phyloP scores from a whole-genome alignment of 2,888 invertebrate genomes.

The Diaperis boleti region DNA sequence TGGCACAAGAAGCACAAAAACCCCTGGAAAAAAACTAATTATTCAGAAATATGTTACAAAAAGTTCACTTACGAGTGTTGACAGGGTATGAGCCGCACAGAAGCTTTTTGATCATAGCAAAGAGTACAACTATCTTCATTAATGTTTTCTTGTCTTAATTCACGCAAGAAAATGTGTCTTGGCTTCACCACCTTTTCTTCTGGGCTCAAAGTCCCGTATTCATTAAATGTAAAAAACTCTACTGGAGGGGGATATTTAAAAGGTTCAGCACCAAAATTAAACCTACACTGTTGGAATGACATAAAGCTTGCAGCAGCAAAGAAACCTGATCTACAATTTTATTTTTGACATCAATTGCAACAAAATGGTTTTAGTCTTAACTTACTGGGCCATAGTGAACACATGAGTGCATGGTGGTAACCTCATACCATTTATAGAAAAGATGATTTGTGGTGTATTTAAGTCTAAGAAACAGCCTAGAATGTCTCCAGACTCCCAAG shows the following conservation, averaged over 20 bases:
- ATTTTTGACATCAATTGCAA: no score
- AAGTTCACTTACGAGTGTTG: conserved; percentile 78
- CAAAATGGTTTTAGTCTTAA: conserved; percentile 25
- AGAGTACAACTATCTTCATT: conserved; percentile 88
- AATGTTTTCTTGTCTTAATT: conserved; percentile 79
- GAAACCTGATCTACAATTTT: conserved; percentile 78
- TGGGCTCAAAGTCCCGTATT: conserved; percentile 78
- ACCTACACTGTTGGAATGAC: conserved; percentile 95
- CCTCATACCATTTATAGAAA: conserved; percentile 84
- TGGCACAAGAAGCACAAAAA: conserved; percentile 84
- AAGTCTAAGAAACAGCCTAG: conserved; percentile 89
- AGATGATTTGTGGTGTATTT: conserved; percentile 77
- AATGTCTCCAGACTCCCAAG: conserved; percentile 88
- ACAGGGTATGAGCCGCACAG: conserved; percentile 83
- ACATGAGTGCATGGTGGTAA: conserved; percentile 79
- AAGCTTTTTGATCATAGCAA: conserved; percentile 86
- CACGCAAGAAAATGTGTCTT: conserved; percentile 81
- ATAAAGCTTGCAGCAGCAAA: conserved; percentile 97
- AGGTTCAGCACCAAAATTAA: conserved; percentile 89
- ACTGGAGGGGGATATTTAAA: conserved; percentile 87
- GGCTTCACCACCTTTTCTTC: conserved; percentile 86
- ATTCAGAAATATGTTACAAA: conserved; percentile 15
- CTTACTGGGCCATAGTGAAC: conserved; percentile 81
- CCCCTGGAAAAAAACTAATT: conserved; percentile 72
- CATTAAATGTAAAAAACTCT: conserved; percentile 81